Percentiles rank a stretch among this genome's conserved stretches.
Evolutionary conservation across 1,140 invertebrate genomes (phyloP).

Genomic region (Trichonephila clavata): DNA sequence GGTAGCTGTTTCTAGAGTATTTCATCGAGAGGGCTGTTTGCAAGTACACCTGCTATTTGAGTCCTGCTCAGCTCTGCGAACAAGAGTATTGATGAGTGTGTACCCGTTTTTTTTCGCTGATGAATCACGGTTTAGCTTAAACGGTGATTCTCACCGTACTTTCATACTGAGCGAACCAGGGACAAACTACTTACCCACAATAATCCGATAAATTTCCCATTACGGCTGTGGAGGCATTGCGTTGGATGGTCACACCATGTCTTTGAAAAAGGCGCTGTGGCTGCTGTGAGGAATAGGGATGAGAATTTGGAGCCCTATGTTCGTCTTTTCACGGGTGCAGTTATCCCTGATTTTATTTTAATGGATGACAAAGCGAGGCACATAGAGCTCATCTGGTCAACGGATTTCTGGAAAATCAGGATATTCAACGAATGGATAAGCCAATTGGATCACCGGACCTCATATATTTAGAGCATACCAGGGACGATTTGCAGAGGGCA

Average conservation of each 20-base stretch:
- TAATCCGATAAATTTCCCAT: background rate
- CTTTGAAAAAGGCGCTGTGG: too few species aligned
- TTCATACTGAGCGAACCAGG: background rate
- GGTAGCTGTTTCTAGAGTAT: background rate
- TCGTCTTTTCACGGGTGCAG: too few species aligned
- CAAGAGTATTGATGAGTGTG: background rate
- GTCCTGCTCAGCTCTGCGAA: background rate
- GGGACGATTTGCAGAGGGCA: too few species aligned
- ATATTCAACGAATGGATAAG: too few species aligned
- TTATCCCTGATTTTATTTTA: too few species aligned
- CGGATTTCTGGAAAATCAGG: too few species aligned
- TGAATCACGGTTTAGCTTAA: slow-evolving; percentile 21
- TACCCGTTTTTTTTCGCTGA: background rate
- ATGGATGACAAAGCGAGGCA: too few species aligned
- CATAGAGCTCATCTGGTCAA: too few species aligned
- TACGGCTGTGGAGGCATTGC: background rate
- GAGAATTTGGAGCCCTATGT: too few species aligned
- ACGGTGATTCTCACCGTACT: background rate
- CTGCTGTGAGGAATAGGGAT: too few species aligned
- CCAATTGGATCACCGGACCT: too few species aligned
- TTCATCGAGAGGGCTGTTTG: background rate
- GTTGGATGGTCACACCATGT: background rate
- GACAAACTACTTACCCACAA: background rate
- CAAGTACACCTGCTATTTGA: slow-evolving; percentile 3
- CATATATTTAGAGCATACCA: too few species aligned